Evolutionary conservation across 1,140 invertebrate genomes (phyloP), one percentile per base, ranked within the genome.

Genomic region (Apis laboriosa): DNA sequence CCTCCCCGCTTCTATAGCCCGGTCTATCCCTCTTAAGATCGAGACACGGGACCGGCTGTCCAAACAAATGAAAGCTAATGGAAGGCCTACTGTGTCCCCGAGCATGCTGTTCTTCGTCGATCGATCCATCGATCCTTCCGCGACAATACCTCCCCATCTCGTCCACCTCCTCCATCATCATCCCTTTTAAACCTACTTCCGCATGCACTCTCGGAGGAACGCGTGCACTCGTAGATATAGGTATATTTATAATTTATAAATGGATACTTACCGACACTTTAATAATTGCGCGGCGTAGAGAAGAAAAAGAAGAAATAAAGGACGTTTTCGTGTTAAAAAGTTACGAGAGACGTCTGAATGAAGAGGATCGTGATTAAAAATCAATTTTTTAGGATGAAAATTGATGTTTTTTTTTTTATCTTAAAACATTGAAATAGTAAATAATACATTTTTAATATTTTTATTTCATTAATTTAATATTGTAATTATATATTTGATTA

Each of bases 21-120:
- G 17, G 28, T 53, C 81, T 58, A 67, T 72, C 70, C 71, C 83
- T 80, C 77, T 80, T 80, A 84, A 88, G 83, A 86, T 88, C 85
- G 87, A 85, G 89, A 90, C 89, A 88, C 89, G 77, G 83, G 85
- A 49, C 71, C 77, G 80, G 83, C 87, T 89, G 87, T 86, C 85
- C 85, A 88, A 88, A 86, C 87, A 90, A 90, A 90, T 90, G 88
- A 89, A 87, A 88, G 84, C 89, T 90, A 90, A 90, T 90, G 87
- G 86, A 91, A 89, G 49, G 72, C 83, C 78, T 84, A 80, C 83
- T 60, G 56, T 75, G 63, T 63, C 83, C 75, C 56, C 76, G 68
- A 67, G 34, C 78, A 34, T 11, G 28, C 21, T 83, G 76, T 71
- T 64, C 75, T 12, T 66, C 77, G 43, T 61, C 63, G 55, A 53